Conservation (phyloP, 2,888 invertebrate genomes). For the Unio delphinus region DNA sequence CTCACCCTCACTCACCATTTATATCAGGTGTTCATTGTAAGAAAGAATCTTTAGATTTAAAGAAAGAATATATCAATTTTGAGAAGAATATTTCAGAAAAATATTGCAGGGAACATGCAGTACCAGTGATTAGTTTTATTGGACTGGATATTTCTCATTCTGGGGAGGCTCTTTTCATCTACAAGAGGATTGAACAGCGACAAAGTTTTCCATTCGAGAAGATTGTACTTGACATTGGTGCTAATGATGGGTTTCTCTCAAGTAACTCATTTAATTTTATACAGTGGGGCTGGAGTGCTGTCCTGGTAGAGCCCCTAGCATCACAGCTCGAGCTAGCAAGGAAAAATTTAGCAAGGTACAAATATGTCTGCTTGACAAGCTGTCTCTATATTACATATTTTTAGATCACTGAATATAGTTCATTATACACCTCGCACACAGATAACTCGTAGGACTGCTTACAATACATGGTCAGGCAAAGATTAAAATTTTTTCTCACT, state of each 20-base stretch:
- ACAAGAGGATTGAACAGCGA: slow-evolving; percentile 36
- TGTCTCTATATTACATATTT: neutral
- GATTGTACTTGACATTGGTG: slow-evolving; percentile 60
- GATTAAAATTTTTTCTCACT: too few species aligned
- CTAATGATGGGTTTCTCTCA: slow-evolving; percentile 59
- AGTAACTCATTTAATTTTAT: slow-evolving; percentile 64
- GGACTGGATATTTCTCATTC: slow-evolving; percentile 58
- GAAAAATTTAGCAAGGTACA: slow-evolving; percentile 45
- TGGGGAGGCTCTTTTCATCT: slow-evolving; percentile 51
- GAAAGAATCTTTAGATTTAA: slow-evolving; percentile 1
- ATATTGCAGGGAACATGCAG: slow-evolving; percentile 3
- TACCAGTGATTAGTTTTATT: slow-evolving; percentile 14
- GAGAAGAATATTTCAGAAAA: neutral
- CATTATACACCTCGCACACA: neutral
- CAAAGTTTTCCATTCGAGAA: slow-evolving; percentile 23
- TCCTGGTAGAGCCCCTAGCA: slow-evolving; percentile 58
- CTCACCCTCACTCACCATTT: slow-evolving; percentile 6
- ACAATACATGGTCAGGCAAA: too few species aligned
- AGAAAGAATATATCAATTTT: slow-evolving; percentile 12
- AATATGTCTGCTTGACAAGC: neutral
- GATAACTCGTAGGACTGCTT: too few species aligned
- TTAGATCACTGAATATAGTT: neutral
- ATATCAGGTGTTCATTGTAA: neutral
- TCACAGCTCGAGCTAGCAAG: slow-evolving; percentile 46
- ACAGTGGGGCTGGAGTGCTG: slow-evolving; percentile 60